Base-by-base conservation (phyloP, 1,140 invertebrate species). In the Megalonaias nervosa region DNA sequence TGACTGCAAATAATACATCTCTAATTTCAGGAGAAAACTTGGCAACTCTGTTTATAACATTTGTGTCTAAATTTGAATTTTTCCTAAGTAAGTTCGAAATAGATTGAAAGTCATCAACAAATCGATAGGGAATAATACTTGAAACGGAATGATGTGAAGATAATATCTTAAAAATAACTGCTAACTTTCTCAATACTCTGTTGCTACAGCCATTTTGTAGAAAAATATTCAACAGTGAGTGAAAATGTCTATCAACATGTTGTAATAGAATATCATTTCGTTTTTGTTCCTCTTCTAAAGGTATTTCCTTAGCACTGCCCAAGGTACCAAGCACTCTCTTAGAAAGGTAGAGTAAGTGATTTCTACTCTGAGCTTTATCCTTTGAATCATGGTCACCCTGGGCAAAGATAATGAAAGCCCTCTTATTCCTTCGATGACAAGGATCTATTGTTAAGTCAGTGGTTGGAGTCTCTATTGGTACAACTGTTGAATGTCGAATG, bases 11-110 rank as follows among this genome's bases (percentile, higher is more conserved):
- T 55, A 74, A n/a, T 19, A 74, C 38, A 56, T 57, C n/a, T 15
- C 21, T n/a, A 19, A 66, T 65, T 65, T 72, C 71, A 55, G 71
- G 71, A 23, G 60, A 72, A 72, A 72, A 72, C 56, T 21, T 48
- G 62, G 60, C 56, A 23, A 57, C 4, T n/a, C n/a, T 19, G 14
- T 64, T 62, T 13, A 72, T 17, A 48, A 23, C 56, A 55, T 48
- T 21, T 21, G 38, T 72, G 55, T 55, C 21, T 17, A 26, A n/a
- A 17, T 16, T n/a, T 2, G 31, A 19, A n/a, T 62, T 31, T n/a
- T 48, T 19, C n/a, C n/a, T 38, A 15, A 48, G 38, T 38, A 38
- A 4, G 38, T 48, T 48, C 38, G 9, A 48, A 48, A 48, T 11
- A 9, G 38, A 48, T 6, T 48, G 38, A 64, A 71, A 71, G 14